These are phyloP conservation scores for Sinella curviseta DNA, from an alignment of 1,140 invertebrate species.

Conservation along the genomic window DNA sequence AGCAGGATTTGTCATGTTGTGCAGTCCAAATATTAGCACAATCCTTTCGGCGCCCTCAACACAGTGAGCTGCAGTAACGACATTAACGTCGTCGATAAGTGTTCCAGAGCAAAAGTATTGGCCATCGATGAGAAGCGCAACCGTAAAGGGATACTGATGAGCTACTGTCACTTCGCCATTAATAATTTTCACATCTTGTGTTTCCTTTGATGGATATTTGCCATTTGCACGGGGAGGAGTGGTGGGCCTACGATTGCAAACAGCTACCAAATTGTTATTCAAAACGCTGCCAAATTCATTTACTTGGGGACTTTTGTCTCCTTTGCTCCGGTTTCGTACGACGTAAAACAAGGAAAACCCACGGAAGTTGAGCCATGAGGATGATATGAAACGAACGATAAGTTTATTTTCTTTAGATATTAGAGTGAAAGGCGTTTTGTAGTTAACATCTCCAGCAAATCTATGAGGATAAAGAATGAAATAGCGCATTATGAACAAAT, in stretches of 20 bases:
- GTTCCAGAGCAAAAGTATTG: slow-evolving; percentile 39
- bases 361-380: slow-evolving; percentile 39
- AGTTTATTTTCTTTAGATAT: slow-evolving; percentile 32
- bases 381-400: slow-evolving; percentile 37
- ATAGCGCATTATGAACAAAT: not conserved
- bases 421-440: slow-evolving; percentile 39
- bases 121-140: slow-evolving; percentile 39
- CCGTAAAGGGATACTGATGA: slow-evolving; percentile 43
- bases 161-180: slow-evolving; percentile 9
- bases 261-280: slow-evolving; percentile 38
- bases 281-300: slow-evolving; percentile 33
- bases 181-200: not conserved
- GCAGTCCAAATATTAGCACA: slow-evolving; percentile 37
- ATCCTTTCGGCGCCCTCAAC: not conserved
- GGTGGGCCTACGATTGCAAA: slow-evolving; percentile 39
- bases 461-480: slow-evolving; percentile 17
- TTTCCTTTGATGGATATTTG: slow-evolving; percentile 15
- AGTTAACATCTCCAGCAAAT: slow-evolving; percentile 45
- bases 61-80: slow-evolving; percentile 45
- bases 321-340: slow-evolving; percentile 22
- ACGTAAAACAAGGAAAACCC: slow-evolving; percentile 44
- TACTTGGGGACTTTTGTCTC: not conserved
- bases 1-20: slow-evolving; percentile 39
- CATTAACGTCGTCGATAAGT: slow-evolving; percentile 31
- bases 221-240: not conserved